phyloP scores from a whole-genome alignment of 2,888 invertebrate species.

The Rambutsinella grinnellia region DNA sequence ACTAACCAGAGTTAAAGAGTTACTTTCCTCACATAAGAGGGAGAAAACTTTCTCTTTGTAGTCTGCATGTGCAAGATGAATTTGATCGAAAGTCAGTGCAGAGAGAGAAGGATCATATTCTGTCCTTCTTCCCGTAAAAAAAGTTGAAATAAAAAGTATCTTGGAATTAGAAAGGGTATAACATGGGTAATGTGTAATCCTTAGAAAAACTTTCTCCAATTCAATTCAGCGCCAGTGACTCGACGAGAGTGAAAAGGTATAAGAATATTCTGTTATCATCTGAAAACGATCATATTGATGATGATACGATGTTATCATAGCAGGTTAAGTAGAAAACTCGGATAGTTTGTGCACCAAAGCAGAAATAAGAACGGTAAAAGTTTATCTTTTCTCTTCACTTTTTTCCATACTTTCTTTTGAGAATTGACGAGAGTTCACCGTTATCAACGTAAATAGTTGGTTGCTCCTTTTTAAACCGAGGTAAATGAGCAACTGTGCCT shows the following conservation, averaged over 20 bases:
- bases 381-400: background rate
- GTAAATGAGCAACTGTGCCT: no score
- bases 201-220: no score
- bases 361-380: constrained; percentile 3
- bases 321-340: background rate
- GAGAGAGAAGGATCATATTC: background rate
- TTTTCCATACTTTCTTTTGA: no score
- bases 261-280: background rate
- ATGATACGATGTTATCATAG: background rate
- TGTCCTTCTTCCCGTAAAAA: background rate
- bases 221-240: no score
- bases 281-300: background rate
- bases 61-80: constrained; percentile 10
- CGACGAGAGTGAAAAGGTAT: no score
- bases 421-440: no score
- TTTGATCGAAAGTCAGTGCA: constrained; percentile 25
- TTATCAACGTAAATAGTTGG: no score
- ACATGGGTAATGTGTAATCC: no score
- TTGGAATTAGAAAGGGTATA: no score
- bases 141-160: background rate
- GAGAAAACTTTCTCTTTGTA: constrained; percentile 16
- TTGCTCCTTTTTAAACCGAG: no score
- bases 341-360: background rate
- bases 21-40: background rate
- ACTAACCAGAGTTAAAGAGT: background rate